These are phyloP conservation scores for Monomorium pharaonis DNA, from an alignment of 1,140 invertebrate genomes.

Conservation along the genomic window DNA sequence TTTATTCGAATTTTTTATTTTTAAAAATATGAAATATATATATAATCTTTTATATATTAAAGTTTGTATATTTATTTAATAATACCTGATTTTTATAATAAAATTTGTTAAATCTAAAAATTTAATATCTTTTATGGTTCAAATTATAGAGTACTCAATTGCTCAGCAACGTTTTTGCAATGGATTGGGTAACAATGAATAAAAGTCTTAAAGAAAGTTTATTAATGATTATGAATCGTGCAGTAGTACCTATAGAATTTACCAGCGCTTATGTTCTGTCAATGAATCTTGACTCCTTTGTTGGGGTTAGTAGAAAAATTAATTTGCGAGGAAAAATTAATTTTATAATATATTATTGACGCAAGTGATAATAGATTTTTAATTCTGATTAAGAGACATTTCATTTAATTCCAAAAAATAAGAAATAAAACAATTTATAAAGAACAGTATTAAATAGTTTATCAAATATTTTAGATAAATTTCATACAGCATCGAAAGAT, in stretches of 20 bases:
- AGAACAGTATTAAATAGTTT: neutral
- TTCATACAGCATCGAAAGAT: too few relatives aligned
- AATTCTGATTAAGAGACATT: neutral
- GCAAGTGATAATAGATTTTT: neutral
- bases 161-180: constrained; percentile 19
- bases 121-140: neutral
- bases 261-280: constrained; percentile 41
- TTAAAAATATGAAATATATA: neutral
- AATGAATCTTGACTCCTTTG: constrained; percentile 60
- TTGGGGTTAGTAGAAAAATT: constrained; percentile 42
- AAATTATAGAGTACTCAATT: constrained; percentile 39
- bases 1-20: neutral
- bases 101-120: neutral
- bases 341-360: neutral
- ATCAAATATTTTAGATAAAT: neutral
- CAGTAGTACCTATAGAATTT: constrained; percentile 53
- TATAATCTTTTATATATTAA: neutral
- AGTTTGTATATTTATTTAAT: neutral
- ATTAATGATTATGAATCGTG: constrained; percentile 59
- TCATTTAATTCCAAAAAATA: neutral
- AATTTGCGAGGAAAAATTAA: too few relatives aligned
- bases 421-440: neutral
- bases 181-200: constrained; percentile 44
- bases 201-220: neutral
- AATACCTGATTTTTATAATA: neutral